Evolutionary conservation across 1,140 invertebrate species (phyloP), one percentile per base, ranked within the genome.

Genomic region (Brachionus asplanchnoidis): DNA sequence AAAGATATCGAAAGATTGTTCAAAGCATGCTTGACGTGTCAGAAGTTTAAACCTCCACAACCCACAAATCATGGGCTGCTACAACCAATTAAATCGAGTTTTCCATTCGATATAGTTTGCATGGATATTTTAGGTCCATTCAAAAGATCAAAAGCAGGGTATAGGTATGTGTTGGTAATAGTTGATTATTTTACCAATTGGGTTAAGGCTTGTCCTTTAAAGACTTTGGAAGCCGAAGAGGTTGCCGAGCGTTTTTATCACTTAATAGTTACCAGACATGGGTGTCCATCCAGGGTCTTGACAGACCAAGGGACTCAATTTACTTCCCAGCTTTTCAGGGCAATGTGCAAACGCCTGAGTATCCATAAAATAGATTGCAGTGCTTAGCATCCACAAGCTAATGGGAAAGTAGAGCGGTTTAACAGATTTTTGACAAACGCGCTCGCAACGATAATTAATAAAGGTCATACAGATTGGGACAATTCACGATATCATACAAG

Each of bases 371-470:
- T 9, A 28, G 84, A 14, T 86, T 85, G 2, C 86, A 86, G 28
- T 8, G 85, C 84, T 46, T 85, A 86, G 42, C 85, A 87, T 75
- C 87, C 87, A 9, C 80, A 73, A 85, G 68, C 84, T 9, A 87
- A 88, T 60, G 79, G 79, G 86, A 87, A 42, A 56, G 85, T 26
- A 85, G 75, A 78, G 44, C 20, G 75, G 12, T 78, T 78, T 28
- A 78, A 46, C n/a, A 1, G 75, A 42, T 53, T 56, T 36, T 70
- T 70, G 32, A 6, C 66, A 32, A 70, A 70, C 6, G 66, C 66
- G 7, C 32, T 70, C 14, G 66, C 66, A n/a, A 70, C 32, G 12
- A 8, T 70, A 36, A 36, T 70, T 28, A 70, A 36, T n/a, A n/a
- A 28, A 36, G 14, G 28, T 70, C 66, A 70, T 3, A n/a, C n/a